Evolutionary conservation across 2,113 vertebrate genomes (phyloP).

Genomic region (Micronycteris hirsuta): DNA sequence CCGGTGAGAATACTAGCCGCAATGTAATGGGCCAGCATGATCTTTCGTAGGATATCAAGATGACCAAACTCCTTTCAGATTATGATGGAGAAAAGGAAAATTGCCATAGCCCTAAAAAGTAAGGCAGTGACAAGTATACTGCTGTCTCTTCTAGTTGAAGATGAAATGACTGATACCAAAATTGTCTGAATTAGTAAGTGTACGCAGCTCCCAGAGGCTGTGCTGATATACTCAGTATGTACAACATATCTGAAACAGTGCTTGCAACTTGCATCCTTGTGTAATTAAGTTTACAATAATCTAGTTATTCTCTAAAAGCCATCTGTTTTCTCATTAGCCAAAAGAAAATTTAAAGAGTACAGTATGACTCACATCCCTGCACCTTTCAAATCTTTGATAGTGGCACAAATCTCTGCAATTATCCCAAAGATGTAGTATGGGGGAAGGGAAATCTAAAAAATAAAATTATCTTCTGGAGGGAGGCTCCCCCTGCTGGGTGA

Average conservation of each 20-base stretch:
- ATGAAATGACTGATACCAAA: slow-evolving; percentile 3
- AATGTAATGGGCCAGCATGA: not conserved
- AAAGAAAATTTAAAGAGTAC: not conserved
- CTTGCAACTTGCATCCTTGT: not conserved
- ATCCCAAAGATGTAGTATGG: not conserved
- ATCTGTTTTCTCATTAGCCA: not conserved
- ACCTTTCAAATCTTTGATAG: not conserved
- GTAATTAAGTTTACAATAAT: slow-evolving; percentile 26
- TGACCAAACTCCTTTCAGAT: not conserved
- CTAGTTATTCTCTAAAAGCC: not conserved
- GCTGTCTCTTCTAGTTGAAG: not conserved
- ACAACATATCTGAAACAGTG: not conserved
- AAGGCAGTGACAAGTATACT: not conserved
- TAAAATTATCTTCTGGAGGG: too few relatives aligned
- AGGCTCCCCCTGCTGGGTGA: too few relatives aligned
- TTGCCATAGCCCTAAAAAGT: not conserved
- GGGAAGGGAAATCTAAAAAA: too few relatives aligned
- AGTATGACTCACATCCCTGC: not conserved
- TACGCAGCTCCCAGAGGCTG: not conserved
- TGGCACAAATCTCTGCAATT: not conserved
- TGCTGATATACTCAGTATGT: not conserved
- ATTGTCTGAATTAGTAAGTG: slow-evolving; percentile 11
- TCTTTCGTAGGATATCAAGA: not conserved
- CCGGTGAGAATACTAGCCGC: not conserved
- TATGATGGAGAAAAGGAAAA: not conserved